A percentile compares a stretch with the other conserved stretches of the same genome.
These are phyloP conservation scores for Microplitis manilae DNA, from an alignment of 2,888 invertebrate genomes.

Conservation along the genomic window DNA sequence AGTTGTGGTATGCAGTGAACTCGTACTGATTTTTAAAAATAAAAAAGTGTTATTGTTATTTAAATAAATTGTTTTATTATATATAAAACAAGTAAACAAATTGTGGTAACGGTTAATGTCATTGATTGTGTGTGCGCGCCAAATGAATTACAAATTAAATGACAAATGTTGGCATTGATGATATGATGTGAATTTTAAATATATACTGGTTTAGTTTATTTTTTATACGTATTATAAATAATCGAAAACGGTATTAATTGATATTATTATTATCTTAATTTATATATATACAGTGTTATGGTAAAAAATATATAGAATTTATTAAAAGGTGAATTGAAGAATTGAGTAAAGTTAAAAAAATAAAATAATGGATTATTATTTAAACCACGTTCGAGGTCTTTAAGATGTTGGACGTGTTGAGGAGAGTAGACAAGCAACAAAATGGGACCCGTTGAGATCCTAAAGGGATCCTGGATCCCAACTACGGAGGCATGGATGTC, in stretches of 20 bases:
- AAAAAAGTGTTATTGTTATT: background rate
- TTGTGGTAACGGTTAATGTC: background rate
- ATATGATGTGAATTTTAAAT: conserved; percentile 1
- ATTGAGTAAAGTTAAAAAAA: background rate
- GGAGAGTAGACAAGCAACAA: conserved; percentile 50
- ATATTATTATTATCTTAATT: too few species aligned
- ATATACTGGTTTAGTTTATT: background rate
- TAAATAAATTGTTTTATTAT: background rate
- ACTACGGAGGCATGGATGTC: conserved; percentile 69
- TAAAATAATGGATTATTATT: conserved; percentile 30
- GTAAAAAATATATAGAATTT: background rate
- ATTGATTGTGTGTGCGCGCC: background rate
- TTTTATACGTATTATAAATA: background rate
- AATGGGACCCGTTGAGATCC: conserved; percentile 68
- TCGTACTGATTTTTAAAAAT: background rate
- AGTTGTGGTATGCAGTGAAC: background rate
- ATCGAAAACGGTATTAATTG: too few species aligned
- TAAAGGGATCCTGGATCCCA: conserved; percentile 62
- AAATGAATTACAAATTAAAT: background rate
- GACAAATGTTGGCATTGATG: background rate
- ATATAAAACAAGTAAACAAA: background rate
- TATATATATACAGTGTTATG: too few species aligned
- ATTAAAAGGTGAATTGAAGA: background rate
- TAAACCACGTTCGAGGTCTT: conserved; percentile 29
- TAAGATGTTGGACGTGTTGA: conserved; percentile 36